Evolutionary conservation across 2,888 invertebrate genomes (phyloP).

Genomic region (Stenodera caucasica): DNA sequence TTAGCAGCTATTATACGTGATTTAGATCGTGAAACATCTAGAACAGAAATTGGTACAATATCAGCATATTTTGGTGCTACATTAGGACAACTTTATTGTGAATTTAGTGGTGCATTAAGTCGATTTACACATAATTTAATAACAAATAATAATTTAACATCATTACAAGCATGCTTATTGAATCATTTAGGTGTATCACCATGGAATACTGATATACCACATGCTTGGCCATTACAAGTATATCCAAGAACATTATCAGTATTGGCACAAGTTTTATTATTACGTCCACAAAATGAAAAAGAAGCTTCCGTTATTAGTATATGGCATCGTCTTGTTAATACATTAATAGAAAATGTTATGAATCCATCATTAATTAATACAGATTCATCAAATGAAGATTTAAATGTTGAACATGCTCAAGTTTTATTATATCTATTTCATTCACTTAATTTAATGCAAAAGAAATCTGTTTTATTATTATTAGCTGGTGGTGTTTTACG

Average conservation of each 20-base stretch:
- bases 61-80: slow-evolving; percentile 73
- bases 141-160: slow-evolving; percentile 69
- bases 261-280: slow-evolving; percentile 80
- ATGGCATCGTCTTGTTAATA: slow-evolving; percentile 88
- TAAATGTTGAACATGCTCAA: slow-evolving; percentile 96
- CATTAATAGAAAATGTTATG: slow-evolving; percentile 82
- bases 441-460: slow-evolving; percentile 93
- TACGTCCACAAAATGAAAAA: slow-evolving; percentile 80
- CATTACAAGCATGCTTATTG: slow-evolving; percentile 71
- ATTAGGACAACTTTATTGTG: slow-evolving; percentile 70
- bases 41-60: slow-evolving; percentile 77
- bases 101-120: slow-evolving; percentile 77
- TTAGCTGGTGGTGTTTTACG: slow-evolving; percentile 75
- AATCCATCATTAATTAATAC: slow-evolving; percentile 62
- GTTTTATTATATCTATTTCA: slow-evolving; percentile 91
- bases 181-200: slow-evolving; percentile 76
- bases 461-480: slow-evolving; percentile 86
- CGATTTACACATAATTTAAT: slow-evolving; percentile 80
- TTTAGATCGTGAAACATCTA: slow-evolving; percentile 84
- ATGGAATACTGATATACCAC: slow-evolving; percentile 65
- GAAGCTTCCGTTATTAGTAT: slow-evolving; percentile 89
- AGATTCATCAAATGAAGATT: slow-evolving; percentile 79
- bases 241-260: slow-evolving; percentile 77
- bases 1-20: slow-evolving; percentile 88
- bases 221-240: slow-evolving; percentile 77